Evolutionary conservation across 2,113 vertebrate genomes (phyloP).

Genomic region (Monopterus albus): DNA sequence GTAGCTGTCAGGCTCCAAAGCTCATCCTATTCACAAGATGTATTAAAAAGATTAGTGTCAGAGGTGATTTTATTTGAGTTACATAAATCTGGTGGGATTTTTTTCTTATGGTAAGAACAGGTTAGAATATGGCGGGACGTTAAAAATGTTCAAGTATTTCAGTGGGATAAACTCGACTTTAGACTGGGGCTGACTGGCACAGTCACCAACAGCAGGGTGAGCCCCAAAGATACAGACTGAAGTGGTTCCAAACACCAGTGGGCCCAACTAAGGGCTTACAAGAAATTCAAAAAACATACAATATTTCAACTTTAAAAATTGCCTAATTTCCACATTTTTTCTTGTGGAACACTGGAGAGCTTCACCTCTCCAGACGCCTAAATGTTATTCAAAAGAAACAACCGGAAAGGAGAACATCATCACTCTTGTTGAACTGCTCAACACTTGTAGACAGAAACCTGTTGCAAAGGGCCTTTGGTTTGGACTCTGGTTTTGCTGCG

Average conservation of each 20-base stretch:
- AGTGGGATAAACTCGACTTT: conserved; percentile 1
- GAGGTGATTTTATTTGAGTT: conserved; percentile 34
- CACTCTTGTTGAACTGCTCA: no score
- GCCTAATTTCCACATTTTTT: no score
- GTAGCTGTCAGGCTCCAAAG: neutral
- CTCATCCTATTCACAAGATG: conserved; percentile 15
- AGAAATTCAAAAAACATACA: no score
- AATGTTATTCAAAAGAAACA: no score
- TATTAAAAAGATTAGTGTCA: conserved; percentile 34
- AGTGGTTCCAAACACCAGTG: neutral
- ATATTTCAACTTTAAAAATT: no score
- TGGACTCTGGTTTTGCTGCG: no score
- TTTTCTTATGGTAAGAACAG: conserved; percentile 14
- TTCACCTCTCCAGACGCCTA: no score
- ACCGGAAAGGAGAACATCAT: no score
- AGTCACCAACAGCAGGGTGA: neutral
- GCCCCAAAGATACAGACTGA: neutral
- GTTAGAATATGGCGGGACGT: conserved; percentile 15
- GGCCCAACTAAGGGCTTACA: no score
- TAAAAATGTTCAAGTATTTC: conserved; percentile 1
- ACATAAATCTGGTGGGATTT: conserved; percentile 23
- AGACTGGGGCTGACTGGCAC: neutral
- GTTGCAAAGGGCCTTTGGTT: no score
- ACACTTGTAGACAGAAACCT: no score
- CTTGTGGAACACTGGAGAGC: no score